Evolutionary conservation across 2,888 invertebrate genomes (phyloP), one percentile per base, ranked within the genome.

Genomic region (Tineola bisselliella): DNA sequence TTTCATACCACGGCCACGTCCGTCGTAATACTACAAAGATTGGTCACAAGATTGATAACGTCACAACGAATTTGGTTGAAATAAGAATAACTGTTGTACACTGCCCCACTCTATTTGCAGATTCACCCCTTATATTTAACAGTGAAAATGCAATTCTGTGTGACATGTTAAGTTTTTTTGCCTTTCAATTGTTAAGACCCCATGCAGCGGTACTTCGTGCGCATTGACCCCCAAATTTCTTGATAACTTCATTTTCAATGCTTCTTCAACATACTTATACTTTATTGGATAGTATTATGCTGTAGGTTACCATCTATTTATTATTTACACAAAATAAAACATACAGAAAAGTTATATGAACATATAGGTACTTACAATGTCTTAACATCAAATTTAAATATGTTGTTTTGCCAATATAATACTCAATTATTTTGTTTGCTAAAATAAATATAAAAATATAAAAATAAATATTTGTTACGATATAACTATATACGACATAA

Each of bases 211-310:
- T 25, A 4, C 25, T 25, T 15, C 12, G 12, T 15, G 15, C 54
- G 44, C 33, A 13, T 6, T 38, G 57, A 56, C 61, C 77, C 75
- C 73, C 69, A 69, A 71, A 73, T 70, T 73, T 71, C 79, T 83
- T 83, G 84, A 86, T 86, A 87, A 86, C 87, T 86, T 83, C 81
- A 87, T 86, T 84, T 75, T 74, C 68, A 77, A 74, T 70, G 67
- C 66, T 64, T 65, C 56, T 15, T 17, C 25, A 48, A 60, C 60
- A 60, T 60, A 60, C 30, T 60, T 48, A 60, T 60, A 33, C 33
- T 33, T 33, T n/a, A 31, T 25, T 63, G 79, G 75, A 79, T 64
- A 75, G 66, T 61, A 65, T 72, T 70, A 64, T 63, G 66, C 73
- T 10, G 33, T 4, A 25, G 3, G 17, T 18, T 18, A 10, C 54